Base-by-base conservation (phyloP, 2,888 invertebrate species). In the Drosophila multiciliata region DNA sequence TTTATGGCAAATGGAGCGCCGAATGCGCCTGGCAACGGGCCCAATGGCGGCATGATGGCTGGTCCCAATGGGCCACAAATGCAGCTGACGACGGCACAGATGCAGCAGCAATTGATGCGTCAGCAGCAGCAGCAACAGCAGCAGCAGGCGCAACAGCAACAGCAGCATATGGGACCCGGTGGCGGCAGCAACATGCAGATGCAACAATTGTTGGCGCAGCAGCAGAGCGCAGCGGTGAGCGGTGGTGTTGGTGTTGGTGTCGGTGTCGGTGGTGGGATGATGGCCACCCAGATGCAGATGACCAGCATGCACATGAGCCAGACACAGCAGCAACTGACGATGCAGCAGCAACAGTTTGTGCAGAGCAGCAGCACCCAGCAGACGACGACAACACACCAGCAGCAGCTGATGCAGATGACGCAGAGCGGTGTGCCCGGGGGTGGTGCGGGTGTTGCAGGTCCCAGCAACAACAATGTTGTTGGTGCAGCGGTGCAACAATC, bases 231-330 rank as follows among this genome's bases (percentile, higher is more conserved):
- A 59, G 45, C 23, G 6, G 45, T 45, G 4, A 83, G 75, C 50
- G 80, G 72, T 64, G 87, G 74, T 55, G 81, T 64, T 64, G 87
- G 74, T 55, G 81, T 64, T 29, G 29, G 29, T 6, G 29, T 29
- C 5, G 29, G 29, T 9, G 81, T 35, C 11, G 35, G 35, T 9
- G 82, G 73, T 72, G 83, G 66, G 82, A 92, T 80, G 89, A 87
- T 87, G 89, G 58, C 82, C 62, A 86, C 91, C 50, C 93, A 93
- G 73, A 93, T 94, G 83, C 94, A 95, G 94, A 94, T 95, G 94
- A 94, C 95, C 77, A 95, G 94, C 83, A 95, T 96, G 89, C 96
- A 96, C 91, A 95, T 96, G 95, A 94, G 94, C 83, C 96, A 96
- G 92, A 94, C 95, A 7, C 69, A 69, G 20, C 72, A 92, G 71